A percentile compares a stretch with the other conserved stretches of the same genome.
phyloP scores from a whole-genome alignment of 1,140 invertebrate species.

The Aphis gossypii region DNA sequence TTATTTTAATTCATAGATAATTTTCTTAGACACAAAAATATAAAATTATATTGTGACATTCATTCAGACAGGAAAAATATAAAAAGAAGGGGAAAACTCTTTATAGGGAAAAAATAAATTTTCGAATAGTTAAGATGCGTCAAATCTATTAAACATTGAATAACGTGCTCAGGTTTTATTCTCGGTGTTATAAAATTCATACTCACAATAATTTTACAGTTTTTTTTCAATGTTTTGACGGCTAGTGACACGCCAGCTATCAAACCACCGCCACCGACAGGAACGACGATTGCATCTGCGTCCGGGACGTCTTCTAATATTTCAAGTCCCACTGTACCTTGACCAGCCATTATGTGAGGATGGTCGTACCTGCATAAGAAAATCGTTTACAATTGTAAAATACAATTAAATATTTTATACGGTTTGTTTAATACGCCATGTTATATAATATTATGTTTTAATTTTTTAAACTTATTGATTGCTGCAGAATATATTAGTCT shows the following conservation, averaged over 20 bases:
- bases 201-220: conserved; percentile 77
- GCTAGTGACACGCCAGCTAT: conserved; percentile 88
- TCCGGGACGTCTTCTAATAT: conserved; percentile 85
- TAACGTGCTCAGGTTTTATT: neutral
- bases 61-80: neutral
- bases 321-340: conserved; percentile 91
- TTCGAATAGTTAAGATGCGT: neutral
- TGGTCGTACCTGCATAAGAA: conserved; percentile 79
- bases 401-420: neutral
- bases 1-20: neutral
- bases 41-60: neutral
- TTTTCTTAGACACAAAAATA: neutral
- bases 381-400: neutral
- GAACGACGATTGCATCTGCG: conserved; percentile 80
- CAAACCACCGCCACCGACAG: conserved; percentile 88
- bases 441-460: neutral
- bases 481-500: neutral
- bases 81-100: neutral
- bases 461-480: neutral
- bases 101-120: neutral
- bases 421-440: neutral
- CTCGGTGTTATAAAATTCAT: neutral
- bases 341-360: conserved; percentile 90
- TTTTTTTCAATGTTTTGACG: conserved; percentile 83
- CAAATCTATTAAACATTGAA: neutral